A percentile compares a stretch with the other conserved stretches of the same genome.
These are phyloP conservation scores for Oncorhynchus gorbuscha DNA, from an alignment of 2,113 vertebrate genomes.

Conservation along the genomic window DNA sequence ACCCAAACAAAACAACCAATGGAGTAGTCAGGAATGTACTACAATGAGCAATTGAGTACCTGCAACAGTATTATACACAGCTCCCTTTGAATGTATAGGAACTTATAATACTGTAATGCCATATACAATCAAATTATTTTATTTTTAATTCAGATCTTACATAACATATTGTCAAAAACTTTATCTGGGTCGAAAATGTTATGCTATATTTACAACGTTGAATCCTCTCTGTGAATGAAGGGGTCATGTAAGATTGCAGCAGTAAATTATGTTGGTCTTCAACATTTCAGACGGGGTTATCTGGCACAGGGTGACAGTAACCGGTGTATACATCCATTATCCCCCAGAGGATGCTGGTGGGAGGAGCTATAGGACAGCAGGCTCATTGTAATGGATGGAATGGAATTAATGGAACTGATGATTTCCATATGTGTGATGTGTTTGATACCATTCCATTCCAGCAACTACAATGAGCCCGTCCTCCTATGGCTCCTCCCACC, in stretches of 20 bases:
- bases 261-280: background rate
- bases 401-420: no score
- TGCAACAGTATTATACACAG: conserved; percentile 16
- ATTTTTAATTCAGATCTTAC: background rate
- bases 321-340: no score
- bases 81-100: conserved; percentile 20
- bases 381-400: no score
- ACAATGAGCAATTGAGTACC: no score
- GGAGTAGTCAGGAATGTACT: conserved; percentile 11
- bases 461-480: no score
- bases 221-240: background rate
- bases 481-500: no score
- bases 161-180: background rate
- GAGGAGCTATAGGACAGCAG: no score
- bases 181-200: background rate
- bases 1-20: conserved; percentile 17
- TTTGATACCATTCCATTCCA: no score
- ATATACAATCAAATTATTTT: background rate
- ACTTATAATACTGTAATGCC: background rate
- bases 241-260: conserved; percentile 18
- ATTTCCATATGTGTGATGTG: no score
- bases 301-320: no score
- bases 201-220: conserved; percentile 4
- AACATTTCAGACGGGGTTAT: no score
- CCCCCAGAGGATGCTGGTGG: no score